These are phyloP conservation scores for Protomyctophum bolini DNA, from an alignment of 2,113 vertebrate genomes.

Conservation along the genomic window DNA sequence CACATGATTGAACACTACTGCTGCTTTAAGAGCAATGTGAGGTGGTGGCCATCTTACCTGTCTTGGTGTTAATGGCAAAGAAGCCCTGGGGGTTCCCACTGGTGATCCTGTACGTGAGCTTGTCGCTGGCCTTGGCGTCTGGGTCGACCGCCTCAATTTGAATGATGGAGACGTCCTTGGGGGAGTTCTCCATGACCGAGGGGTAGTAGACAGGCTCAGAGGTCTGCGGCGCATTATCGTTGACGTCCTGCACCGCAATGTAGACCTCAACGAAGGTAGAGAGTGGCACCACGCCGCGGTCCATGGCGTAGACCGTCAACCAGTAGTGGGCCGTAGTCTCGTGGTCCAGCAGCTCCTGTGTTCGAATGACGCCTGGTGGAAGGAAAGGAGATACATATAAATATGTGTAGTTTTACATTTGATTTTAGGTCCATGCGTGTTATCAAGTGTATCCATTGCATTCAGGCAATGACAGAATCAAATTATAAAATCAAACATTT, in stretches of 20 bases:
- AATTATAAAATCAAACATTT: too few species aligned
- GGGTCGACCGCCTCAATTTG: constrained; percentile 93
- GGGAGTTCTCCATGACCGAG: constrained; percentile 92
- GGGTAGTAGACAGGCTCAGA: constrained; percentile 95
- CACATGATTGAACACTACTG: too few species aligned
- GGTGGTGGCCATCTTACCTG: constrained; percentile 79
- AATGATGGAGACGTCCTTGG: constrained; percentile 92
- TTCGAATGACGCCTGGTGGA: constrained; percentile 85
- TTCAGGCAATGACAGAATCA: too few species aligned
- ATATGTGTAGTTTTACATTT: neutral
- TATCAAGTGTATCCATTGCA: too few species aligned
- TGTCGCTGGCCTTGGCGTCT: constrained; percentile 88
- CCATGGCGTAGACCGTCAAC: constrained; percentile 94
- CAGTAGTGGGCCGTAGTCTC: constrained; percentile 93
- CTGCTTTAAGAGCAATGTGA: too few species aligned
- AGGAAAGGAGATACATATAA: constrained; percentile 14
- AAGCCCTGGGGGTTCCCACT: constrained; percentile 99
- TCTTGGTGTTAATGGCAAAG: constrained; percentile 89
- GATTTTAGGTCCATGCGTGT: too few species aligned
- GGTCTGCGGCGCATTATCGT: constrained; percentile 95
- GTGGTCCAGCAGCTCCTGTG: constrained; percentile 87
- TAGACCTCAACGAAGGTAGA: constrained; percentile 93
- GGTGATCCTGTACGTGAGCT: constrained; percentile 90
- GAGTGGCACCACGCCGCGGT: constrained; percentile 89
- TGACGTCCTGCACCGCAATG: constrained; percentile 93